These are phyloP conservation scores for Pseudorhombus dupliciocellatus DNA, from an alignment of 2,113 vertebrate species.

Conservation along the genomic window DNA sequence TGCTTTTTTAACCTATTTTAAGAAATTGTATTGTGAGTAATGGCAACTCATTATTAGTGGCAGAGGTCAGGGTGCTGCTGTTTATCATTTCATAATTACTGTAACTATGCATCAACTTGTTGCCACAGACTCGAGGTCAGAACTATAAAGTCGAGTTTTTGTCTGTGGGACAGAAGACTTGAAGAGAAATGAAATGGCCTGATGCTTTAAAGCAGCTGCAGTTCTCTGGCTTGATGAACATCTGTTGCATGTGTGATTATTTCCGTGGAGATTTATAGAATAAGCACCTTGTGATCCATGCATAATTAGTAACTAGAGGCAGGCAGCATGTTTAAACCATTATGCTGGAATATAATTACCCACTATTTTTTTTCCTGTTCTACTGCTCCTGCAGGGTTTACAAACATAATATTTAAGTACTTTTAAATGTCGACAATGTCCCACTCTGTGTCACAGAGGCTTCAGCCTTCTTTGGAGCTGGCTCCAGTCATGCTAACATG, in stretches of 20 bases:
- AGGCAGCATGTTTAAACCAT: not conserved
- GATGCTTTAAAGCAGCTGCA: constrained; percentile 5
- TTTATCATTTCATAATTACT: constrained; percentile 4
- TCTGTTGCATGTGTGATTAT: not conserved
- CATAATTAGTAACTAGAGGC: not conserved
- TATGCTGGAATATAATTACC: not conserved
- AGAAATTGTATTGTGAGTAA: not conserved
- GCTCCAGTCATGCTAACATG: not conserved
- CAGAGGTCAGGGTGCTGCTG: not conserved
- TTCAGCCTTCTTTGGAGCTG: not conserved
- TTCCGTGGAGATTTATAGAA: not conserved
- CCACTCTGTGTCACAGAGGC: not conserved
- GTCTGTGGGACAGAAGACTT: not conserved
- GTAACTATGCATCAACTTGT: constrained; percentile 9
- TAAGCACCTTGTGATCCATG: not conserved
- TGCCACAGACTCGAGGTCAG: constrained; percentile 25
- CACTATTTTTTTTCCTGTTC: not conserved
- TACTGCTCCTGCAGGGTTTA: too few species aligned
- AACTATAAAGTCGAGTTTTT: constrained; percentile 7
- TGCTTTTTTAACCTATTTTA: constrained; percentile 3
- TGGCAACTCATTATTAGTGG: not conserved
- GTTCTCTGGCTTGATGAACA: constrained; percentile 16
- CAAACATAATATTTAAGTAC: not conserved
- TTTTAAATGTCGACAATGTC: not conserved
- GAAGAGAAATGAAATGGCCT: constrained; percentile 17